Evolutionary conservation across 2,888 invertebrate genomes (phyloP).

Genomic region (Stictocephala bisonia): DNA sequence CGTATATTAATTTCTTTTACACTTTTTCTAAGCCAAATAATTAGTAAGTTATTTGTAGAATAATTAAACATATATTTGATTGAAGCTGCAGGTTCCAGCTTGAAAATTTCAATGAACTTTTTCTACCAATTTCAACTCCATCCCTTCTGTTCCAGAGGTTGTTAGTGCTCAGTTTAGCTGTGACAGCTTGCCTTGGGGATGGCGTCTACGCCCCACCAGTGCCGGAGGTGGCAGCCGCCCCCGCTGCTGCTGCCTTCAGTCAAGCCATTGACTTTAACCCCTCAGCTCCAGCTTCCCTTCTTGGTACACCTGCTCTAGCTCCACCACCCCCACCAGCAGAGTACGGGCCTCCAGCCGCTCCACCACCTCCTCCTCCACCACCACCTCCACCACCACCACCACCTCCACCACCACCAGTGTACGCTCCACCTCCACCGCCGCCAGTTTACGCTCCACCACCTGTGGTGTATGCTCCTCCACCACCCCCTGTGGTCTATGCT

Average conservation of each 20-base stretch:
- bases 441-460: background rate
- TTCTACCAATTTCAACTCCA: no score
- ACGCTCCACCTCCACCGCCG: background rate
- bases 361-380: background rate
- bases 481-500: background rate
- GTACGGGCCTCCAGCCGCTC: background rate
- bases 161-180: background rate
- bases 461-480: background rate
- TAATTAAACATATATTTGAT: no score
- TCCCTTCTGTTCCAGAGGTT: conserved; percentile 11
- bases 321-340: background rate
- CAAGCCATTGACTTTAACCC: conserved; percentile 15
- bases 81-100: no score
- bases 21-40: no score
- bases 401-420: background rate
- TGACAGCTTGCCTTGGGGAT: background rate
- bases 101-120: no score
- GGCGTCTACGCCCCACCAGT: background rate
- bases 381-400: background rate
- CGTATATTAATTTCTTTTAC: no score
- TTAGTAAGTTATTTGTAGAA: no score
- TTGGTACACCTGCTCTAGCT: background rate
- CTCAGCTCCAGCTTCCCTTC: background rate
- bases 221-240: background rate
- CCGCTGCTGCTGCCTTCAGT: background rate